Evolutionary conservation across 2,888 invertebrate genomes (phyloP), one percentile per base, ranked within the genome.

Genomic region (Dioctria linearis): DNA sequence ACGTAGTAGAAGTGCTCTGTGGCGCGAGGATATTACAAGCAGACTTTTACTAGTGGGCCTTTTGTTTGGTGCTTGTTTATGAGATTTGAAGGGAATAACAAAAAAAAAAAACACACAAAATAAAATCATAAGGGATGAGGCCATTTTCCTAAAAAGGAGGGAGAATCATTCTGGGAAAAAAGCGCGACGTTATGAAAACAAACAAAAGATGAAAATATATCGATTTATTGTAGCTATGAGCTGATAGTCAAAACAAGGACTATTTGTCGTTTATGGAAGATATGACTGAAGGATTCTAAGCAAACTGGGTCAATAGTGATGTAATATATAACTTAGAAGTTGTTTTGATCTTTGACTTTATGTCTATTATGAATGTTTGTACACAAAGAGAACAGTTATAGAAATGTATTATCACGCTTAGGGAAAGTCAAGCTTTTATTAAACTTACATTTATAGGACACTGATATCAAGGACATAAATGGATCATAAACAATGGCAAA

Each of bases 211-310:
- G 54, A 54, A 54, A 54, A 11, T 11, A 11, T 54, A 54, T 54
- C 54, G 54, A 54, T 54, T 11, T 11, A 25, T 25, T 25, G 25
- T 25, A 54, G 8, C 54, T 54, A 1, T 11, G 4, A 4, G n/a
- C 54, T 54, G n/a, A 8, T n/a, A 54, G 54, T 54, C 54, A 54
- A 54, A 54, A 54, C 54, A 54, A 54, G 54, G 4, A 54, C 46
- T 1, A 8, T 11, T 54, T 4, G 54, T 54, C 54, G 54, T 54
- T 25, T 54, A 11, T n/a, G 8, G 6, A 54, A 11, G 11, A 54
- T 54, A 54, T 11, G 11, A 54, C 6, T 54, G 54, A 11, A 54
- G n/a, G 54, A 54, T 8, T 11, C 11, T 4, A 11, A 54, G 11
- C 25, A 54, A 54, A 54, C 54, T 54, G 11, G 54, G 54, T 54